Percentiles rank a stretch among this genome's conserved stretches.
phyloP scores from a whole-genome alignment of 2,797 vertebrate species.

The Dendrocincla fuliginosa region DNA sequence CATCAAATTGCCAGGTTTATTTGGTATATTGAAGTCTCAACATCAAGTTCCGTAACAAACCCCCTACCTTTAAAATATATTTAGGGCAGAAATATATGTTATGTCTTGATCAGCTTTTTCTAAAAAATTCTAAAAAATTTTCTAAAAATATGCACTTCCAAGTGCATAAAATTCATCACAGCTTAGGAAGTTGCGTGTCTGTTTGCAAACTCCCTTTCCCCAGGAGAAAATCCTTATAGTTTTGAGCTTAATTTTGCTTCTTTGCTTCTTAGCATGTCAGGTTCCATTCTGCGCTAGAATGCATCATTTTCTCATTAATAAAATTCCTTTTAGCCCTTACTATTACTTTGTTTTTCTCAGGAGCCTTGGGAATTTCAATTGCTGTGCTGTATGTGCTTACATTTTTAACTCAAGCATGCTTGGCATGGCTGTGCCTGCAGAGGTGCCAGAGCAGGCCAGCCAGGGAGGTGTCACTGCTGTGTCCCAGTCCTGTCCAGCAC shows the following conservation, averaged over 20 bases:
- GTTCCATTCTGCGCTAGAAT: not conserved
- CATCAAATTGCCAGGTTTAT: not conserved
- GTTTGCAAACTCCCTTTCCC: not conserved
- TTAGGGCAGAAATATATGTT: not conserved
- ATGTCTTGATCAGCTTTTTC: not conserved
- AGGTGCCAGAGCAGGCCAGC: not conserved
- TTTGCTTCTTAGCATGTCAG: not conserved
- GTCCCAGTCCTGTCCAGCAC: not conserved
- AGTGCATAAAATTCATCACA: not conserved
- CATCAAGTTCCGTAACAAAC: not conserved
- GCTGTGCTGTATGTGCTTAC: not conserved
- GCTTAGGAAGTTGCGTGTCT: not conserved
- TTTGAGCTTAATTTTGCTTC: not conserved
- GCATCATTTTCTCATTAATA: not conserved
- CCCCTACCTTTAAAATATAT: not conserved
- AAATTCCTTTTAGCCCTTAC: not conserved
- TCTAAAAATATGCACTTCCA: no score
- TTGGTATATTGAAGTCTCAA: conserved; percentile 18
- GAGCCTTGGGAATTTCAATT: not conserved
- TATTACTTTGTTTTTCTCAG: not conserved
- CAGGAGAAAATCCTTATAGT: not conserved
- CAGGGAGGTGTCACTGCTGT: not conserved
- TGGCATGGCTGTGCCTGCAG: not conserved
- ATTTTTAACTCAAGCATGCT: not conserved
- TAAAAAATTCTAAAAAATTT: no score